Base-by-base conservation (phyloP, 2,888 invertebrate genomes). In the Microctonus brassicae region DNA sequence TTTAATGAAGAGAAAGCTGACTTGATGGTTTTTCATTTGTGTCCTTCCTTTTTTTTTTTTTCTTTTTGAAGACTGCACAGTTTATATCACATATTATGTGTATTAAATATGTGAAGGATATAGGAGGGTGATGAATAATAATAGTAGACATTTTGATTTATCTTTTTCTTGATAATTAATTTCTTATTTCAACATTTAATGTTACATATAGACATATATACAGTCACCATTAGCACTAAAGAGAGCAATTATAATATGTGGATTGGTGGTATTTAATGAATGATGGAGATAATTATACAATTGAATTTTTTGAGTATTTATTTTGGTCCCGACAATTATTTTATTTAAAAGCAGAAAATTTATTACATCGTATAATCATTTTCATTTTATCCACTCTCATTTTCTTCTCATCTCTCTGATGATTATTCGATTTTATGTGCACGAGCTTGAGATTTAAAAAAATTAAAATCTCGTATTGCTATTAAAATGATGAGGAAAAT, bases 171-270 rank as follows among this genome's bases (percentile, higher is more conserved):
- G 74, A 76, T 71, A 64, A 80, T 76, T 73, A 73, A 73, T 73
- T 57, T 72, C 24, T 55, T 73, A 81, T 81, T 76, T 76, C 77
- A 79, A 79, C 81, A 82, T 61, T 83, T 80, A 86, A 86, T 86
- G 83, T 85, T 86, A 86, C 86, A 87, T 86, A 86, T 86, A 81
- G 83, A 86, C 86, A 86, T 86, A 86, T 86, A 86, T 86, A 86
- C 86, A 86, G 83, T 85, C 84, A 85, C 85, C 82, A 81, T 80
- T 82, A 76, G 66, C 79, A 73, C 82, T 82, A 83, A 75, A 80
- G 76, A 80, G 78, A 78, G 78, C 79, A 81, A 76, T 64, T 74
- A 75, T 69, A 65, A 73, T 66, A 75, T 61, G 73, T 72, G 62
- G 66, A 74, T 70, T 34, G 42, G 67, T 61, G 61, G 29, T 5